Conservation (phyloP, 2,888 invertebrate genomes). For the Hydrotaea cyrtoneurina region DNA sequence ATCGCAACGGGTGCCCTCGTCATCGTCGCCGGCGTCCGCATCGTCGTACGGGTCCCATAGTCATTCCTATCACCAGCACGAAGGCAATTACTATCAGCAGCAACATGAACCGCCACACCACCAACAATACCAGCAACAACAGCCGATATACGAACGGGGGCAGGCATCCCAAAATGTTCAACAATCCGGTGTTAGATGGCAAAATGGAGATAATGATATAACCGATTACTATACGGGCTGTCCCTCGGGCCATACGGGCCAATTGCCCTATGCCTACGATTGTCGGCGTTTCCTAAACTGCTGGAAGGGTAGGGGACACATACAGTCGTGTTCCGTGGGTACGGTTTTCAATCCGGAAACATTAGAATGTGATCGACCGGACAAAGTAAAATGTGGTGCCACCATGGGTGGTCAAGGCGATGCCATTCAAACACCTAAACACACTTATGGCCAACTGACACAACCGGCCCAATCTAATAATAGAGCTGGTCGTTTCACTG, state of each 20-base stretch:
- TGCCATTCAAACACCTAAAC: not conserved
- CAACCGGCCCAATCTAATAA: slow-evolving; percentile 38
- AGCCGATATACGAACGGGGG: slow-evolving; percentile 48
- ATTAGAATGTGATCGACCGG: slow-evolving; percentile 84
- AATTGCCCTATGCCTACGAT: slow-evolving; percentile 83
- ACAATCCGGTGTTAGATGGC: slow-evolving; percentile 50
- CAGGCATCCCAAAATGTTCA: not conserved
- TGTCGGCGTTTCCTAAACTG: slow-evolving; percentile 87
- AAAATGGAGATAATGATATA: slow-evolving; percentile 71
- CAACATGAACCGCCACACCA: slow-evolving; percentile 35
- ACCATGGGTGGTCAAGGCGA: slow-evolving; percentile 35
- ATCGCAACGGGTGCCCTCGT: not conserved
- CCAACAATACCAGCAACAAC: slow-evolving; percentile 27
- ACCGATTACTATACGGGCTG: slow-evolving; percentile 78
- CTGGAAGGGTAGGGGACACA: slow-evolving; percentile 84
- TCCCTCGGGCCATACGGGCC: slow-evolving; percentile 82
- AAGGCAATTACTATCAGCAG: slow-evolving; percentile 48
- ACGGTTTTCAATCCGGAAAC: slow-evolving; percentile 85
- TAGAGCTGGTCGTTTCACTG: slow-evolving; percentile 68
- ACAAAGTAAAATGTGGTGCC: slow-evolving; percentile 83
- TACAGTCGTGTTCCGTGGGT: slow-evolving; percentile 85
- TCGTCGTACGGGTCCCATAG: slow-evolving; percentile 16
- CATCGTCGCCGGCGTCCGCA: not conserved
- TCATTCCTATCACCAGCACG: slow-evolving; percentile 42
- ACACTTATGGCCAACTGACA: not conserved